Evolutionary conservation across 2,113 vertebrate genomes (phyloP).

Genomic region (Chauna torquata): DNA sequence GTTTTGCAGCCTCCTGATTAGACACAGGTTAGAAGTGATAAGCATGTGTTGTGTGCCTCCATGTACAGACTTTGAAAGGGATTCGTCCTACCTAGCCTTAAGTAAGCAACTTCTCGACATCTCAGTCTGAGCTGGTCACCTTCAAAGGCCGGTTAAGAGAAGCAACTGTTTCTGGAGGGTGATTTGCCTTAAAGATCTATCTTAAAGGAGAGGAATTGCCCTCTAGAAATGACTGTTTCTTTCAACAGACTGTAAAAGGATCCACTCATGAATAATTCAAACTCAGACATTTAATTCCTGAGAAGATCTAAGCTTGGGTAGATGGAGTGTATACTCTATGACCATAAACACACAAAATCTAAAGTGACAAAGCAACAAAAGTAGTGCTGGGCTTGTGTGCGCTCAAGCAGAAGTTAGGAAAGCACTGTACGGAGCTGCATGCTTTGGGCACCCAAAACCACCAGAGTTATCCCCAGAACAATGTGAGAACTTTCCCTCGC

Average conservation of each 20-base stretch:
- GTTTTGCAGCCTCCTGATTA: background rate
- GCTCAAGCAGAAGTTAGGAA: background rate
- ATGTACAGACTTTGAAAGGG: background rate
- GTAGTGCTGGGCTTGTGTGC: background rate
- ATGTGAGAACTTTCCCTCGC: background rate
- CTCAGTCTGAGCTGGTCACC: background rate
- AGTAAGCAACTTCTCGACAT: background rate
- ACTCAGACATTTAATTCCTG: background rate
- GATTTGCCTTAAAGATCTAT: background rate
- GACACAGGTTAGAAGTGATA: background rate
- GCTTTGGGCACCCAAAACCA: background rate
- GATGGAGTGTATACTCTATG: background rate
- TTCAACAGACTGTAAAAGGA: constrained; percentile 5
- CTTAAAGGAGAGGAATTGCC: background rate
- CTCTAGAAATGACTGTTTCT: background rate
- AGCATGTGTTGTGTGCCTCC: background rate
- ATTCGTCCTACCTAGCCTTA: background rate
- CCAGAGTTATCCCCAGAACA: background rate
- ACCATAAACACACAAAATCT: background rate
- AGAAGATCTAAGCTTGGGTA: background rate
- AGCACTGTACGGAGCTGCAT: rapidly evolving
- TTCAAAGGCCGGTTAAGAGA: background rate
- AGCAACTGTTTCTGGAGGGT: background rate
- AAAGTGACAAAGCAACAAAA: background rate
- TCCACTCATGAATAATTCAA: background rate